Evolutionary conservation across 2,888 invertebrate genomes (phyloP).

Genomic region (Drosophila atripex): DNA sequence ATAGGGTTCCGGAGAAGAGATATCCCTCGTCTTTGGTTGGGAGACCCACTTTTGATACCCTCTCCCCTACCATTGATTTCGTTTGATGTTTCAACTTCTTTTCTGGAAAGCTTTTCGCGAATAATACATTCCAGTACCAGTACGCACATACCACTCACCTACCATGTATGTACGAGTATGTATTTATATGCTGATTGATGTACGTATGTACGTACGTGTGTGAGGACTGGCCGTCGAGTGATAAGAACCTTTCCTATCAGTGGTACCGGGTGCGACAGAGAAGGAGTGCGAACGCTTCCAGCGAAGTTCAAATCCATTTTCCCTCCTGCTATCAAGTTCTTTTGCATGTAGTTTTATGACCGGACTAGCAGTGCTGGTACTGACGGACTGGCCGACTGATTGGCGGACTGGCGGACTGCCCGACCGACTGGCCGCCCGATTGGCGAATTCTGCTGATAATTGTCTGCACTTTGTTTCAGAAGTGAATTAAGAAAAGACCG

Average conservation of each 20-base stretch:
- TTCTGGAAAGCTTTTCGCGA: conserved; percentile 25
- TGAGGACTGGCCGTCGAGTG: conserved; percentile 10
- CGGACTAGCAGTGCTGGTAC: conserved; percentile 35
- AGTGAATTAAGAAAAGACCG: conserved; percentile 8
- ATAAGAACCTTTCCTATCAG: conserved; percentile 46
- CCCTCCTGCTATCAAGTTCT: conserved; percentile 58
- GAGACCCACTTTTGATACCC: neutral
- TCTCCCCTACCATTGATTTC: conserved; percentile 11
- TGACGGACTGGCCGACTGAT: conserved; percentile 33
- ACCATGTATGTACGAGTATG: conserved; percentile 8
- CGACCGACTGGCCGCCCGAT: conserved; percentile 41
- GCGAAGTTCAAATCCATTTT: conserved; percentile 79
- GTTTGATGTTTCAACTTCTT: conserved; percentile 25
- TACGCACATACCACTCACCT: conserved; percentile 8
- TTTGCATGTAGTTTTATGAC: conserved; percentile 72
- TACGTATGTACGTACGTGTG: conserved; percentile 18
- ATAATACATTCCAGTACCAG: too few relatives aligned
- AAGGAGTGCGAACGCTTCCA: conserved; percentile 37
- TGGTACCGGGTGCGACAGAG: neutral
- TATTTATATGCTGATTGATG: neutral
- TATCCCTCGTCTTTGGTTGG: conserved; percentile 4
- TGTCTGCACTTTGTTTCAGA: conserved; percentile 49
- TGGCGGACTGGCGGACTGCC: conserved; percentile 34
- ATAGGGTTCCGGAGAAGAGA: conserved; percentile 15
- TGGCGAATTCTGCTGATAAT: conserved; percentile 43